Conservation (phyloP, 2,113 vertebrate genomes). For the Ellobius talpinus region DNA sequence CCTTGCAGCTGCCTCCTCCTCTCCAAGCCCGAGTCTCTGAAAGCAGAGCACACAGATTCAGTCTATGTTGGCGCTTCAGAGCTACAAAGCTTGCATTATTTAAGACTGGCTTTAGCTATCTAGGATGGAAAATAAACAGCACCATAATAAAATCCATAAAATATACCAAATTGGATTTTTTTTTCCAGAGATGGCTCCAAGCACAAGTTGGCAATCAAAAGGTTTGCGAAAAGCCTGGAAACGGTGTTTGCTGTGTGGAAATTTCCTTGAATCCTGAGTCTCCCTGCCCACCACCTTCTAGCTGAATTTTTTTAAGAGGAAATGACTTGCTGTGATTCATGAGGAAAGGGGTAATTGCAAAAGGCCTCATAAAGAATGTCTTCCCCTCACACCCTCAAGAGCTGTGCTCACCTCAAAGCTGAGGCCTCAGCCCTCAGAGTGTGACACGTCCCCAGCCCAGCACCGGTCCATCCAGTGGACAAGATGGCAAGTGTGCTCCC, state of each 20-base stretch:
- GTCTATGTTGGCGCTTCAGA: slow-evolving; percentile 65
- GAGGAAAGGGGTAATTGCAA: slow-evolving; percentile 31
- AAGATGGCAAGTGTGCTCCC: neutral
- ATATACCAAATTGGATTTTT: slow-evolving; percentile 82
- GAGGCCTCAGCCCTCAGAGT: neutral
- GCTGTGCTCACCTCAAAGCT: neutral
- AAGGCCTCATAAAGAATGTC: slow-evolving; percentile 31
- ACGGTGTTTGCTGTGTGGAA: slow-evolving; percentile 72
- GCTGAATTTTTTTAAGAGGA: slow-evolving; percentile 34
- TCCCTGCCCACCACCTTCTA: slow-evolving; percentile 11
- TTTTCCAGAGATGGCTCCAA: slow-evolving; percentile 78
- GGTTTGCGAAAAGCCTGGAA: slow-evolving; percentile 74
- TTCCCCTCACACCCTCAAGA: neutral
- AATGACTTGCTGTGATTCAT: slow-evolving; percentile 4
- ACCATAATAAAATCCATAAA: slow-evolving; percentile 83
- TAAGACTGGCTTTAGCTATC: slow-evolving; percentile 80
- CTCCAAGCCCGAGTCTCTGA: slow-evolving; percentile 24
- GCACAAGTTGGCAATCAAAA: slow-evolving; percentile 82
- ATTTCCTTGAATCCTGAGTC: slow-evolving; percentile 67
- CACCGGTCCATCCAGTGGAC: neutral
- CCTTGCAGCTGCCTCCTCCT: slow-evolving; percentile 48
- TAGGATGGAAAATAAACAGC: slow-evolving; percentile 80
- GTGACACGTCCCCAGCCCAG: neutral
- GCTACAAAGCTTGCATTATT: slow-evolving; percentile 83
- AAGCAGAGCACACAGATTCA: slow-evolving; percentile 71